These are phyloP conservation scores for Polymixis flavicincta DNA, from an alignment of 2,888 invertebrate genomes.

Conservation along the genomic window DNA sequence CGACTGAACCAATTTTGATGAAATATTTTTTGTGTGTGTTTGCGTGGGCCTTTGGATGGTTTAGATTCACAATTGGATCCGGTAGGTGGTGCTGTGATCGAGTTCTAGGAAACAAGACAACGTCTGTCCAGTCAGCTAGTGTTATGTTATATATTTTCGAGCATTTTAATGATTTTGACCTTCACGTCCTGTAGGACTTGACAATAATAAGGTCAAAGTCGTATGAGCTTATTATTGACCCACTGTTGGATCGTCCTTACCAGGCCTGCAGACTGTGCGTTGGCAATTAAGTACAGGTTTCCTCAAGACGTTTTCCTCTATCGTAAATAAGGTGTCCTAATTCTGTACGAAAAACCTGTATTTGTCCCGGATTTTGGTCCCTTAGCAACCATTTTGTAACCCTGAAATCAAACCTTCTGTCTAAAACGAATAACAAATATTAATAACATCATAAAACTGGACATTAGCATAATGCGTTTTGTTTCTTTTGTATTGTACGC, in stretches of 20 bases:
- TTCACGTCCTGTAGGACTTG: too few relatives aligned
- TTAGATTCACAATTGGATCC: too few relatives aligned
- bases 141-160: too few relatives aligned
- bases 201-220: too few relatives aligned
- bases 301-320: background rate
- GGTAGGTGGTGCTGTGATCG: too few relatives aligned
- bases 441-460: background rate
- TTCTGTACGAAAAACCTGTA: background rate
- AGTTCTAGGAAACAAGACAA: too few relatives aligned
- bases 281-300: background rate
- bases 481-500: background rate
- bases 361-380: background rate
- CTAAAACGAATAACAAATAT: background rate
- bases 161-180: too few relatives aligned
- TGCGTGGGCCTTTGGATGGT: too few relatives aligned
- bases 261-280: background rate
- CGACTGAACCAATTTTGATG: too few relatives aligned
- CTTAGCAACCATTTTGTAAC: background rate
- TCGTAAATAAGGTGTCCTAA: constrained; percentile 1
- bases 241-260: background rate
- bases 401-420: background rate
- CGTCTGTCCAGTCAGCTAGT: too few relatives aligned
- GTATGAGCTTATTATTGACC: too few relatives aligned
- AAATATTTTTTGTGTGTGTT: too few relatives aligned
- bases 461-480: background rate